These are phyloP conservation scores for Tetranychus truncatus DNA, from an alignment of 2,888 invertebrate genomes.

Conservation along the genomic window DNA sequence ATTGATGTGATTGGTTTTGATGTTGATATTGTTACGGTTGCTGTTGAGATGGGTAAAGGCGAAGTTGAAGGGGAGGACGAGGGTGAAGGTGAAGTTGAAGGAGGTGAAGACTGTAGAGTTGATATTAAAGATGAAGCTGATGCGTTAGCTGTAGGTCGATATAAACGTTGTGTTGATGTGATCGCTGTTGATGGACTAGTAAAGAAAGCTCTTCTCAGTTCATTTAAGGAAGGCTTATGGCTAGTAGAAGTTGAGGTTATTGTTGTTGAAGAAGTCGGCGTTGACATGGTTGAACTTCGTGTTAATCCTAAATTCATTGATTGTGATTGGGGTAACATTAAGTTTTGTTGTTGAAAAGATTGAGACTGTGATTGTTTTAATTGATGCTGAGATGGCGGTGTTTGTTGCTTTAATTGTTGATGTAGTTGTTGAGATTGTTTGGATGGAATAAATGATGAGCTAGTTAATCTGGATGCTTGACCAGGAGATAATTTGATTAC, in stretches of 20 bases:
- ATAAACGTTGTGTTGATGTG: background rate
- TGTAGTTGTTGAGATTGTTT: background rate
- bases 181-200: conserved; percentile 1
- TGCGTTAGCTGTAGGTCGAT: conserved; percentile 4
- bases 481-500: background rate
- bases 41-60: background rate
- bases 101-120: background rate
- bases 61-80: background rate
- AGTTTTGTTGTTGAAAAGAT: background rate
- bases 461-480: background rate
- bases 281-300: background rate
- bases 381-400: background rate
- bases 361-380: background rate
- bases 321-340: background rate
- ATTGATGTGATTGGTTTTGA: background rate
- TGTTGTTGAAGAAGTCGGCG: conserved; percentile 4
- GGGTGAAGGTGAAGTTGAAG: background rate
- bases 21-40: background rate
- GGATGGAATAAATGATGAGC: conserved; percentile 7
- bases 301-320: background rate
- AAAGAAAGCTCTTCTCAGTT: conserved; percentile 14
- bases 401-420: background rate
- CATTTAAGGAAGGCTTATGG: conserved; percentile 10
- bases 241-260: conserved; percentile 1
- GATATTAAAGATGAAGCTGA: conserved; percentile 4